Conservation (phyloP, 2,113 vertebrate genomes). For the Lophura nycthemera region DNA sequence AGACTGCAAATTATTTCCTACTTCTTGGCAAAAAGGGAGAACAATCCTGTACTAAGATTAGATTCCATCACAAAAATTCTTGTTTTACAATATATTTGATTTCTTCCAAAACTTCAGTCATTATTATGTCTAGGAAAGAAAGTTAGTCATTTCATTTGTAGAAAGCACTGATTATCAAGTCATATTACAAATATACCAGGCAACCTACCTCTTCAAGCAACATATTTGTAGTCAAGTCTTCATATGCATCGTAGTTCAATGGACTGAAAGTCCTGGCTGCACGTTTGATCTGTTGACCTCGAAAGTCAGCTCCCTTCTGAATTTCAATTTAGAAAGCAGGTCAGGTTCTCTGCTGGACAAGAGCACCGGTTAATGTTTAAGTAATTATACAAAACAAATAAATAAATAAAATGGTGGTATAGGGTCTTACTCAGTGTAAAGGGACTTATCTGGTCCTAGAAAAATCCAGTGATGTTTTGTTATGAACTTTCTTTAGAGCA, state of each 20-base stretch:
- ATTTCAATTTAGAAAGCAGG: background rate
- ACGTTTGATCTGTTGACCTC: background rate
- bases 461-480: slow-evolving; percentile 32
- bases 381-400: background rate
- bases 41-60: background rate
- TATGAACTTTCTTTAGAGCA: background rate
- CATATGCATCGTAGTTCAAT: background rate
- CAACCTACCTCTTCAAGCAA: background rate
- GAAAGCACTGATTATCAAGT: background rate
- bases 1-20: background rate
- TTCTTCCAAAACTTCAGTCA: background rate
- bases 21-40: background rate
- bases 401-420: background rate
- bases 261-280: background rate
- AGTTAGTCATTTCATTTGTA: background rate
- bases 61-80: background rate
- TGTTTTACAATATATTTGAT: background rate
- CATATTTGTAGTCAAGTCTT: background rate
- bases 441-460: background rate
- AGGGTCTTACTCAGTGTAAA: background rate
- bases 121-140: background rate
- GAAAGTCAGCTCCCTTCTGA: background rate
- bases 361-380: background rate
- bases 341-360: background rate
- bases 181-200: background rate